Conservation (phyloP, 2,113 vertebrate genomes). For the Antennarius striatus region DNA sequence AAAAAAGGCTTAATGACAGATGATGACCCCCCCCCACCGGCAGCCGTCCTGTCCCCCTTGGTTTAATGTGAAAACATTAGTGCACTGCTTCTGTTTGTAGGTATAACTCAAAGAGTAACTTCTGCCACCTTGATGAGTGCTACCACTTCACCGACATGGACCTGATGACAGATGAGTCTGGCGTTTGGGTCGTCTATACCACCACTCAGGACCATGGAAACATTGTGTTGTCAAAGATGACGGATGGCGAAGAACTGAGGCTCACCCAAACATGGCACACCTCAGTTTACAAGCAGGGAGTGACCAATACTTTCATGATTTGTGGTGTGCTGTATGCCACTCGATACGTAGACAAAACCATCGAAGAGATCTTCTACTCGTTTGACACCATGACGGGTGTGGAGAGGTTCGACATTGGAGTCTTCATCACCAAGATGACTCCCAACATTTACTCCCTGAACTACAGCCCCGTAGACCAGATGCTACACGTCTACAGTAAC, state of each 20-base stretch:
- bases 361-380: slow-evolving; percentile 80
- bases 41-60: not conserved
- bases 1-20: too few species aligned
- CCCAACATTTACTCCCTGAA: slow-evolving; percentile 73
- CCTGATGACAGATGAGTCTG: slow-evolving; percentile 77
- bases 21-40: too few species aligned
- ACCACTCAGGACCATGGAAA: slow-evolving; percentile 70
- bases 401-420: slow-evolving; percentile 68
- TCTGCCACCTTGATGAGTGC: slow-evolving; percentile 64
- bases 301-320: slow-evolving; percentile 78
- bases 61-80: not conserved
- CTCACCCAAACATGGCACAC: slow-evolving; percentile 70
- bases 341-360: slow-evolving; percentile 48
- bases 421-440: slow-evolving; percentile 71
- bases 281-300: slow-evolving; percentile 71
- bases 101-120: slow-evolving; percentile 75
- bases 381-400: slow-evolving; percentile 65
- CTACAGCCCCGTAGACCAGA: slow-evolving; percentile 76
- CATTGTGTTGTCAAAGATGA: slow-evolving; percentile 70
- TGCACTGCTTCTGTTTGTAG: slow-evolving; percentile 23
- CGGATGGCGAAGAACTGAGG: not conserved
- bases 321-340: slow-evolving; percentile 79
- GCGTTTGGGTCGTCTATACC: slow-evolving; percentile 76
- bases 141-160: slow-evolving; percentile 76
- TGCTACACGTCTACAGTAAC: slow-evolving; percentile 72